Conservation (phyloP, 1,140 invertebrate genomes). For the Triops cancriformis region DNA sequence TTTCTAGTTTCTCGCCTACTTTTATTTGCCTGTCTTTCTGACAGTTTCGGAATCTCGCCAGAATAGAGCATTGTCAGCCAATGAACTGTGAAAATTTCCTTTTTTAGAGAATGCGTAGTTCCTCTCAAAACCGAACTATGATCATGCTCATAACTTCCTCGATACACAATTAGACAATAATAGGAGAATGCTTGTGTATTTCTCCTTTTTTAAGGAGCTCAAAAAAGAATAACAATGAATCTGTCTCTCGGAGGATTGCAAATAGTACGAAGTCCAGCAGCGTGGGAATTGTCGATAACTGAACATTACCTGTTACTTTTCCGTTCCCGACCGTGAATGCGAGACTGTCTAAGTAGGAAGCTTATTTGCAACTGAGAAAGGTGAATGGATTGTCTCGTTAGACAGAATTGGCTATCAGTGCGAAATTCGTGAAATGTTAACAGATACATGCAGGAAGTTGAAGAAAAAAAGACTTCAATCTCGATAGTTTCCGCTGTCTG, state of each 20-base stretch:
- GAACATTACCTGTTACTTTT: background rate
- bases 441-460: too few relatives aligned
- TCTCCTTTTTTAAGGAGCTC: background rate
- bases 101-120: background rate
- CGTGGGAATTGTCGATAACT: slow-evolving; percentile 1
- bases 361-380: too few relatives aligned
- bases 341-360: too few relatives aligned
- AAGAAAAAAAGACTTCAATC: too few relatives aligned
- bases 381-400: too few relatives aligned
- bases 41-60: background rate
- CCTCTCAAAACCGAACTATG: background rate
- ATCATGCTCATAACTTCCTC: background rate
- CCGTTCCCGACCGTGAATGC: background rate
- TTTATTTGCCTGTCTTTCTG: background rate
- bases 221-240: background rate
- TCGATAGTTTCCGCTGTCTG: too few relatives aligned
- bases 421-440: too few relatives aligned
- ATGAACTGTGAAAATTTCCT: background rate
- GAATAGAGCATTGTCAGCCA: slow-evolving; percentile 5
- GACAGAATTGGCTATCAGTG: too few relatives aligned
- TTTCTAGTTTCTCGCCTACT: background rate
- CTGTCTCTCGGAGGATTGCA: background rate
- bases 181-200: background rate
- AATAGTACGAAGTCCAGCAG: background rate
- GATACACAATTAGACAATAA: background rate